phyloP scores from a whole-genome alignment of 1,140 invertebrate genomes.

The Hyles euphorbiae region DNA sequence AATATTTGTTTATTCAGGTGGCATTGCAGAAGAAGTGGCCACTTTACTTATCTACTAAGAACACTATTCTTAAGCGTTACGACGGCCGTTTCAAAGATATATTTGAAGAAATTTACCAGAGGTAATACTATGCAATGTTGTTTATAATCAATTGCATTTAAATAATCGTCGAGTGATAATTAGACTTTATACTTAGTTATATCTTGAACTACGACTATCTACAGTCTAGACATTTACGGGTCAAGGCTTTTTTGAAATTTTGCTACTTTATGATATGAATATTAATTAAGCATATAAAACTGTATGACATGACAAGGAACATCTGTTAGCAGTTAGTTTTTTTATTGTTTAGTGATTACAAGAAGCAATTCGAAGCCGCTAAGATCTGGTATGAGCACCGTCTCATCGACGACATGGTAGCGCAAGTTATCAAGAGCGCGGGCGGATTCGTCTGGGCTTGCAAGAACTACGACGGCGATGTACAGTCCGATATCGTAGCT shows the following conservation, averaged over 20 bases:
- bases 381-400: slow-evolving; percentile 95
- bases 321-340: too few relatives aligned
- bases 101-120: slow-evolving; percentile 91
- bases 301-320: too few relatives aligned
- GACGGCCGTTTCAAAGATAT: slow-evolving; percentile 96
- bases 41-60: slow-evolving; percentile 92
- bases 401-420: slow-evolving; percentile 96
- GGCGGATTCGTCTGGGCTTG: slow-evolving; percentile 95
- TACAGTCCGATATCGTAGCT: slow-evolving; percentile 92
- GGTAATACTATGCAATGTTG: slow-evolving; percentile 67
- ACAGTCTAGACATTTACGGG: too few relatives aligned
- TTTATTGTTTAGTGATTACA: slow-evolving; percentile 80
- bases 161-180: neutral
- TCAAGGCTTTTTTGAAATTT: too few relatives aligned
- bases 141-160: neutral
- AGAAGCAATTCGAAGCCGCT: slow-evolving; percentile 83
- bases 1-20: slow-evolving; percentile 63
- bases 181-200: too few relatives aligned
- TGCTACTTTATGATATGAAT: too few relatives aligned
- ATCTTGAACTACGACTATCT: too few relatives aligned
- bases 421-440: slow-evolving; percentile 89
- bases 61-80: slow-evolving; percentile 93
- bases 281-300: too few relatives aligned
- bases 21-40: slow-evolving; percentile 90
- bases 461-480: slow-evolving; percentile 95